Conservation (phyloP, 1,140 invertebrate genomes). For the Solenopsis invicta region DNA sequence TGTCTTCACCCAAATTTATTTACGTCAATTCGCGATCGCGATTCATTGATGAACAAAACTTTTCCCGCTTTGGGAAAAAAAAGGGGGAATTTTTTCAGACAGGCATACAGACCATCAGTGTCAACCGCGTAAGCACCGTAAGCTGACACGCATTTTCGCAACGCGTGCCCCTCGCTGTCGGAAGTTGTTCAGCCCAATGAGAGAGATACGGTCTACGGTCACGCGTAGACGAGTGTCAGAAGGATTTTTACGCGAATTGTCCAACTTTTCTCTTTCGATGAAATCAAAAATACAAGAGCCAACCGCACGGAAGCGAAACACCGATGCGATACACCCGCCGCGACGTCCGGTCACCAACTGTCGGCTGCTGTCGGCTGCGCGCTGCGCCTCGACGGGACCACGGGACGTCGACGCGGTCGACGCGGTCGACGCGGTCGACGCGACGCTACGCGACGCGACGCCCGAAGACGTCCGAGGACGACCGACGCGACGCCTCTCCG, state of each 20-base stretch:
- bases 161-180: background rate
- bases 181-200: background rate
- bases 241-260: background rate
- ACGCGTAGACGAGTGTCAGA: background rate
- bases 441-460: constrained; percentile 41
- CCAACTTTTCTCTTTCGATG: background rate
- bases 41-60: background rate
- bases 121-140: constrained; percentile 63
- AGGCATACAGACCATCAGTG: constrained; percentile 76
- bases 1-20: background rate
- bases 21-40: background rate
- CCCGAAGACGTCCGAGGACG: constrained; percentile 71
- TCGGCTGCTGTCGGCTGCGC: no score
- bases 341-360: constrained; percentile 79
- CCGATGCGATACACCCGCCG: constrained; percentile 68
- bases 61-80: no score
- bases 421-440: constrained; percentile 41
- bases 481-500: constrained; percentile 65
- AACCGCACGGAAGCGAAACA: background rate
- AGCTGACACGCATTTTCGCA: constrained; percentile 63
- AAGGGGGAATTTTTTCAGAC: no score
- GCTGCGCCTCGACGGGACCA: constrained; percentile 66
- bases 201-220: no score
- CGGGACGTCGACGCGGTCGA: constrained; percentile 54
- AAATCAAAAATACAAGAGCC: background rate